Base-by-base conservation (phyloP, 2,113 vertebrate genomes). In the Melanerpes aurifrons region DNA sequence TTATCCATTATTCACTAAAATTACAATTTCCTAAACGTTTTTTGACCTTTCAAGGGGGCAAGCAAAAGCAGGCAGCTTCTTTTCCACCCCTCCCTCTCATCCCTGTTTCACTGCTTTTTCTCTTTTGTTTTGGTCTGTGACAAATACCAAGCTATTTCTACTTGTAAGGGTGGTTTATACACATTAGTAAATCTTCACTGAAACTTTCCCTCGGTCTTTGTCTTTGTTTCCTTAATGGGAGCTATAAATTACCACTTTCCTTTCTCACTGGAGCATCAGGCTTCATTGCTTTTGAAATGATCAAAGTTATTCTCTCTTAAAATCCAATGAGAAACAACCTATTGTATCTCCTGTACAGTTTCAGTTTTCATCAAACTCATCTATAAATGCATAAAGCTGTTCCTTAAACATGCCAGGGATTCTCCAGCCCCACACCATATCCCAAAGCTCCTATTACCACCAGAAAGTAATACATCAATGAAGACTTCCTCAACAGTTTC, bases 221-320 rank as follows among this genome's bases (percentile, higher is more conserved):
- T 67, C 93, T 93, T 93, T 80, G 85, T 91, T 82, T 92, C 91
- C 94, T 95, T 97, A 98, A 97, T 96, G 93, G 97, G 83, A 90
- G 97, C 96, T 97, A 97, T 98, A 98, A 98, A 98, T 98, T 98
- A 98, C 86, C 9, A 25, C 93, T 91, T 90, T 58, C 96, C 91
- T 97, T 98, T 97, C 87, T 96, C 95, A 79, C 66, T 54, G 37
- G 70, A 93, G 93, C 93, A 97, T 95, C 96, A 97, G 95, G 97
- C 97, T 97, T 97, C 97, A 97, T 81, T 97, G 97, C 96, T 97
- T 97, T 96, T 97, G 97, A 98, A 98, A 97, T 92, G 96, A 97
- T 98, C 97, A 96, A 98, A 98, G 98, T 97, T 97, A 96, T 95
- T 97, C 95, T 93, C 96, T 96, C 97, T 94, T 89, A 96, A 97